These are phyloP conservation scores for Noctua janthe DNA, from an alignment of 2,888 invertebrate species.

Conservation along the genomic window DNA sequence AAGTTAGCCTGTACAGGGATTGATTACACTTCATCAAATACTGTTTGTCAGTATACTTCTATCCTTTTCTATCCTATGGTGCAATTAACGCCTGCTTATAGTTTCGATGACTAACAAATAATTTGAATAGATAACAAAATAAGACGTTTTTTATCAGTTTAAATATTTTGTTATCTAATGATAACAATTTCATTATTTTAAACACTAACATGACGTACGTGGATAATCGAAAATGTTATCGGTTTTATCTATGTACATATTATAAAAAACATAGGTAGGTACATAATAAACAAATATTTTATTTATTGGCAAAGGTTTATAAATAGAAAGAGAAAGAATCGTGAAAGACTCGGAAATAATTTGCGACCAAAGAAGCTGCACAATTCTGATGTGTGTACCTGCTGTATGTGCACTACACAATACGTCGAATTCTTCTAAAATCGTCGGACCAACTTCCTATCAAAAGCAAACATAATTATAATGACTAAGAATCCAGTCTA, in stretches of 20 bases:
- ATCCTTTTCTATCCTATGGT: neutral
- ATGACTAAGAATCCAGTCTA: neutral
- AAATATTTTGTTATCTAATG: slow-evolving; percentile 44
- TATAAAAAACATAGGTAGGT: slow-evolving; percentile 28
- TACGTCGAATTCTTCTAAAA: neutral
- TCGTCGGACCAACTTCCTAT: slow-evolving; percentile 78
- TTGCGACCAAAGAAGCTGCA: neutral
- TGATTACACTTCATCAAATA: neutral
- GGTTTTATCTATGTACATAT: slow-evolving; percentile 38
- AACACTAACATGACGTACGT: slow-evolving; percentile 46
- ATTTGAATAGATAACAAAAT: slow-evolving; percentile 49
- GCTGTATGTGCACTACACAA: neutral
- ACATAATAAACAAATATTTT: slow-evolving; percentile 30
- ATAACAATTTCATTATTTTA: slow-evolving; percentile 49
- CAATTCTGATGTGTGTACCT: neutral
- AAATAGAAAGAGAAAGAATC: slow-evolving; percentile 7
- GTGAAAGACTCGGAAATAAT: slow-evolving; percentile 6
- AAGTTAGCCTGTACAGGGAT: neutral
- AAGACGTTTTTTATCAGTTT: slow-evolving; percentile 34
- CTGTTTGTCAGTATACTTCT: neutral
- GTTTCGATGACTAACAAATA: slow-evolving; percentile 21
- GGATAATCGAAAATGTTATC: slow-evolving; percentile 43
- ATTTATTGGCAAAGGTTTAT: slow-evolving; percentile 16
- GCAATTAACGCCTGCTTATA: neutral
- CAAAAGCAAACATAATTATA: slow-evolving; percentile 28